Evolutionary conservation across 2,113 vertebrate species (phyloP).

Genomic region (Melanerpes formicivorus): DNA sequence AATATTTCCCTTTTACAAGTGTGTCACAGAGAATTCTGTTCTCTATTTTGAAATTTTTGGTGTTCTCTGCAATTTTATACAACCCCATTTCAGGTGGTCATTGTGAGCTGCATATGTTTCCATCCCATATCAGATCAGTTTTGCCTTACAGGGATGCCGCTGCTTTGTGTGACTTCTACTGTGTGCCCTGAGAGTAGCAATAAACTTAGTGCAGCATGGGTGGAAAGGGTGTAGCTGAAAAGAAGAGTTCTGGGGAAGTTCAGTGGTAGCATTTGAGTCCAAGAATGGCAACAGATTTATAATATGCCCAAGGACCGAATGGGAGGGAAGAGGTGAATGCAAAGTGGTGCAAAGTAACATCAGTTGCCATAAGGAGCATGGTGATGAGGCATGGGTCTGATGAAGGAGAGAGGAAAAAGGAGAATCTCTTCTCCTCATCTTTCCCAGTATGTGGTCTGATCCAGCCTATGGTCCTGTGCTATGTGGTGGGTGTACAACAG

Average conservation of each 20-base stretch:
- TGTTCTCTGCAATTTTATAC: neutral
- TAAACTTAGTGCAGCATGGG: fast-evolving
- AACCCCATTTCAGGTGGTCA: neutral
- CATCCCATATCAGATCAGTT: neutral
- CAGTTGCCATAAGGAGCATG: too few relatives aligned
- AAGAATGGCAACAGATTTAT: neutral
- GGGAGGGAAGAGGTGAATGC: neutral
- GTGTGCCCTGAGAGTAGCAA: neutral
- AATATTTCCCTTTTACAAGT: neutral
- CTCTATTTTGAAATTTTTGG: neutral
- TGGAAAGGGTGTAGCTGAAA: neutral
- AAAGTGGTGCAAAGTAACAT: neutral
- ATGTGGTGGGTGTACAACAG: fast-evolving
- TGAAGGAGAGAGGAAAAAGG: neutral
- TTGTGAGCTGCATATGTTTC: neutral
- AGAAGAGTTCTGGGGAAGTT: neutral
- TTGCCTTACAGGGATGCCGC: neutral
- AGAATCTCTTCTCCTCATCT: neutral
- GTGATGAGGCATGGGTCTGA: neutral
- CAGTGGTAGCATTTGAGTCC: neutral
- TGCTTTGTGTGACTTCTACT: neutral
- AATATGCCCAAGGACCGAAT: neutral
- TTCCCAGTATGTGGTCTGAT: neutral
- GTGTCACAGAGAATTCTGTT: neutral
- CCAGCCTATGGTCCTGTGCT: neutral